Percentiles rank a stretch among this genome's conserved stretches.
Conservation (phyloP, 2,888 invertebrate species). For the Chironomus riparius region DNA sequence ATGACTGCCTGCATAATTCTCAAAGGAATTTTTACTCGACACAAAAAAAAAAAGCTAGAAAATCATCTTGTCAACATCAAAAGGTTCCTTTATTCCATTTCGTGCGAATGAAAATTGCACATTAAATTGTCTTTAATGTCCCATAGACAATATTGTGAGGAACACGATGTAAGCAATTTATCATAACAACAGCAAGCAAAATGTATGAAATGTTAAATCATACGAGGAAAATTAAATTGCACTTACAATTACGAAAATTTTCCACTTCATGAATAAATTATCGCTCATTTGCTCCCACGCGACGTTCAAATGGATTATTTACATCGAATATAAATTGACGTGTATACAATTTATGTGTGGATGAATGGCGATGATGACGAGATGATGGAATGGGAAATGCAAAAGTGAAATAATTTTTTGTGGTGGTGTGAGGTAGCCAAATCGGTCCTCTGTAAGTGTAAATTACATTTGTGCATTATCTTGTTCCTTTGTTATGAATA, state of each 20-base stretch:
- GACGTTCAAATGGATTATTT: conserved; percentile 4
- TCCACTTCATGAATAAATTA: conserved; percentile 1
- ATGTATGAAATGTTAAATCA: background rate
- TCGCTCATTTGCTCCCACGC: conserved; percentile 1
- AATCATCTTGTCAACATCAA: too few species aligned
- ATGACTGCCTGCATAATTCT: too few species aligned
- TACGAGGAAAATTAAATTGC: background rate
- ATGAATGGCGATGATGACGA: background rate
- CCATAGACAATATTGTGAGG: background rate
- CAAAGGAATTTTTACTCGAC: too few species aligned
- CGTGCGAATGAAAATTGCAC: background rate
- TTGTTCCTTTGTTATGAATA: background rate
- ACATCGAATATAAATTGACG: background rate
- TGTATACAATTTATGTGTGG: background rate
- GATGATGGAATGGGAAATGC: background rate
- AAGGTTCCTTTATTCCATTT: too few species aligned
- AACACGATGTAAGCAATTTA: background rate
- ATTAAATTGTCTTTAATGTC: background rate
- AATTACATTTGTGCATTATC: background rate
- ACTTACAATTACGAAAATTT: conserved; percentile 4
- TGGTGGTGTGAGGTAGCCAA: too few species aligned
- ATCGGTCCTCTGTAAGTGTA: background rate
- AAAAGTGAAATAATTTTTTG: too few species aligned
- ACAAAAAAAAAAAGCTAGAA: too few species aligned
- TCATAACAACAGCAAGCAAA: background rate